Conservation (phyloP, 2,797 vertebrate species). For the Vultur gryphus region DNA sequence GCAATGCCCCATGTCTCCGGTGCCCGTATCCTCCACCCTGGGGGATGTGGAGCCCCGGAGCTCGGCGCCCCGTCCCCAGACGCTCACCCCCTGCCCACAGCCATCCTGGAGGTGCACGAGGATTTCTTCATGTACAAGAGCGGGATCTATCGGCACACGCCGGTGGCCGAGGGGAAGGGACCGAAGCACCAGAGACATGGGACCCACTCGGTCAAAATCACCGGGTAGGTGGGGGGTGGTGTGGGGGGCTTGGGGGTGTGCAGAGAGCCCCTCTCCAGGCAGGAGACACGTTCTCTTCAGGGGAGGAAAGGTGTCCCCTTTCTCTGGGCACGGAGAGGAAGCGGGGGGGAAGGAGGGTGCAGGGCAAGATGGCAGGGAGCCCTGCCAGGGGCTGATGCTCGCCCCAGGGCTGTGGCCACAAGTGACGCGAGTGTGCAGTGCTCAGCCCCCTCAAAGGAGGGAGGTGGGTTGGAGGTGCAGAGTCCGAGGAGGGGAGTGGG, state of each 20-base stretch:
- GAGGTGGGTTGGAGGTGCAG: not conserved
- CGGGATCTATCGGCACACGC: slow-evolving; percentile 90
- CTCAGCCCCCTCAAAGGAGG: not conserved
- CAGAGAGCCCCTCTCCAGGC: fast-evolving
- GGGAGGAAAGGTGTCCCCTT: not conserved
- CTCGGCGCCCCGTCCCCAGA: not conserved
- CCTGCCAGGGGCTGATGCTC: fast-evolving
- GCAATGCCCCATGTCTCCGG: fast-evolving
- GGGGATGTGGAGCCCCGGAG: fast-evolving
- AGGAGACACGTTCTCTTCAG: fast-evolving
- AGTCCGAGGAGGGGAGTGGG: not conserved
- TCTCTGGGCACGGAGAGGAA: not conserved
- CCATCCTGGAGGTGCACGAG: slow-evolving; percentile 96
- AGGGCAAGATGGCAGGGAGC: fast-evolving
- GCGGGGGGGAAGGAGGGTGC: not conserved
- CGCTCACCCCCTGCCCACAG: slow-evolving; percentile 59
- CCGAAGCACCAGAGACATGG: slow-evolving; percentile 84
- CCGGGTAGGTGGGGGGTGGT: slow-evolving; percentile 77
- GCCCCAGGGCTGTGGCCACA: not conserved
- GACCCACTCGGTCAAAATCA: slow-evolving; percentile 94
- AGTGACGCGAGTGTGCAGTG: fast-evolving
- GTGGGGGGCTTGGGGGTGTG: fast-evolving
- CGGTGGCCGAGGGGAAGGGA: slow-evolving; percentile 81
- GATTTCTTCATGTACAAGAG: slow-evolving; percentile 94
- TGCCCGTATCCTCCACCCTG: fast-evolving